phyloP scores from a whole-genome alignment of 1,140 invertebrate genomes.

The Drosophila dunni region DNA sequence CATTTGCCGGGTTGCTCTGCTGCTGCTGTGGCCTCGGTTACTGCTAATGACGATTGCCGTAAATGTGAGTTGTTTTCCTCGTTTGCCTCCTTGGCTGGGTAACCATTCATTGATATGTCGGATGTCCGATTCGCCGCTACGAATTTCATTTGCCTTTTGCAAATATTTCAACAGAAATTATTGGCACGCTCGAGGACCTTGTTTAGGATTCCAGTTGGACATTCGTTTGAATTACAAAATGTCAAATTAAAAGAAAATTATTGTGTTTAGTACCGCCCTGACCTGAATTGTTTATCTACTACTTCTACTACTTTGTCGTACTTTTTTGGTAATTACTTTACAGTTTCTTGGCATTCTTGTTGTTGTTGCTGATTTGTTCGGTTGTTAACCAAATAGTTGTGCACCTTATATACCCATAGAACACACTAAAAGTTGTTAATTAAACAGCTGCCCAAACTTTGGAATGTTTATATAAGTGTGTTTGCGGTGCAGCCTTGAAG shows the following conservation, averaged over 20 bases:
- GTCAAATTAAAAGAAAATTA: constrained; percentile 80
- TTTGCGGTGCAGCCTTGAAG: constrained; percentile 9
- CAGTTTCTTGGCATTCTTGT: constrained; percentile 11
- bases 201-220: constrained; percentile 14
- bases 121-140: constrained; percentile 48
- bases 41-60: constrained; percentile 80
- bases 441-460: constrained; percentile 62
- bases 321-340: constrained; percentile 10
- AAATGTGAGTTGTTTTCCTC: constrained; percentile 52
- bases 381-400: constrained; percentile 57
- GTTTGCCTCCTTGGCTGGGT: constrained; percentile 17
- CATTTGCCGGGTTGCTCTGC: constrained; percentile 14
- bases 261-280: constrained; percentile 61
- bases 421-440: constrained; percentile 63
- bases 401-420: constrained; percentile 33
- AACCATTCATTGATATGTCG: constrained; percentile 76
- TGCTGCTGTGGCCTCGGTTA: constrained; percentile 55
- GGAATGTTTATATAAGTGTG: constrained; percentile 39
- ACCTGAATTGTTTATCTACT: constrained; percentile 50
- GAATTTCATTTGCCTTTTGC: constrained; percentile 66
- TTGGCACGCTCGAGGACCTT: constrained; percentile 38
- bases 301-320: neutral
- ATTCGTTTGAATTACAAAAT: constrained; percentile 62
- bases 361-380: constrained; percentile 44
- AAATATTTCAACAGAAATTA: constrained; percentile 74